Conservation (phyloP, 2,888 invertebrate genomes). For the Heliconius cydno region DNA sequence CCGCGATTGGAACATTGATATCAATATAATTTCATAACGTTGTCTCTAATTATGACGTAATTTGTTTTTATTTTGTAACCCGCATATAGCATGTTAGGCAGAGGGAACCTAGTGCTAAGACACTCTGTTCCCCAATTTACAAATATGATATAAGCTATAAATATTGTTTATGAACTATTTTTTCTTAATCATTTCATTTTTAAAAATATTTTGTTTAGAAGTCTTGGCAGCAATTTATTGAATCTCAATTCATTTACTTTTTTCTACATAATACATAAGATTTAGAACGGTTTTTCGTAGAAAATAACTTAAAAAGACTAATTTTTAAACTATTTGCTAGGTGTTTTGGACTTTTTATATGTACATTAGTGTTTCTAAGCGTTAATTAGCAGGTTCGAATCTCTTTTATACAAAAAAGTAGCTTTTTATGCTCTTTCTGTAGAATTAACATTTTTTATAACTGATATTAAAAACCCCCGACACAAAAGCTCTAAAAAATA, state of each 20-base stretch:
- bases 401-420: background rate
- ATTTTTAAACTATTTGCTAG: background rate
- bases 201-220: background rate
- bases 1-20: no score
- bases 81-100: background rate
- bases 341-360: background rate
- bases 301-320: background rate
- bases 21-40: no score
- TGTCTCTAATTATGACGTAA: no score
- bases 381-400: background rate
- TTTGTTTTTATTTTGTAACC: no score
- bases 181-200: background rate
- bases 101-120: background rate
- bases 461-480: background rate
- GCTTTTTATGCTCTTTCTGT: background rate
- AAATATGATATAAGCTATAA: background rate
- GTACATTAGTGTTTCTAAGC: background rate
- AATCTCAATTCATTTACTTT: constrained; percentile 3
- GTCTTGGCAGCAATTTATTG: background rate
- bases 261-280: background rate
- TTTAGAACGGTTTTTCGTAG: background rate
- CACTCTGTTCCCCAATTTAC: background rate
- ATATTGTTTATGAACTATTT: constrained; percentile 2
- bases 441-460: background rate
- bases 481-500: no score